Base-by-base conservation (phyloP, 2,797 vertebrate genomes). In the Podarcis lilfordi region DNA sequence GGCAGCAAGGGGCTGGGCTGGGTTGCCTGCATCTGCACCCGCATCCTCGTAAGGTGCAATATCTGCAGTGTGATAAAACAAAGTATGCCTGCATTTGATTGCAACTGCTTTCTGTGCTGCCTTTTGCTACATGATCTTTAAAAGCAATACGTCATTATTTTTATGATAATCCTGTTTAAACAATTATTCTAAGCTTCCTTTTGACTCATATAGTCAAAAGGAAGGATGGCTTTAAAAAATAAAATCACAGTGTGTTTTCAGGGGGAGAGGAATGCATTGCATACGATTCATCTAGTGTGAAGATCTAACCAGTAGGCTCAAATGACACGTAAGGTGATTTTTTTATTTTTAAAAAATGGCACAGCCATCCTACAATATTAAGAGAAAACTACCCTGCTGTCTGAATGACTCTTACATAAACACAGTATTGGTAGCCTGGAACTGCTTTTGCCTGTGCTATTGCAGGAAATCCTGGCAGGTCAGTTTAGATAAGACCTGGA, bases 401-500 rank as follows among this genome's bases (percentile, higher is more conserved):
- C 66, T 72, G 1, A 61, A 82, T 71, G 29, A 11, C 13, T 88
- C 80, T 87, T 80, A 40, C 61, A 43, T 77, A 75, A 84, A 25
- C 29, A 40, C 15, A 75, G 59, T n/a, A 84, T 40, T 55, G 43
- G 43, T 19, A 11, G 43, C 4, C 59, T 85, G 32, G 64, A 69
- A 75, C 13, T 35, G 13, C 23, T 82, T 82, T 77, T 82, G 66
- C 19, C 43, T 86, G 10, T 61, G 29, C 32, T 74, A n/a, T 17
- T 76, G 55, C 69, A 90, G 76, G 59, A 87, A 81, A 69, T 40
- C 29, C 86, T 81, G 89, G 77, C 45, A 75, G 81, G n/a, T 32
- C 27, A 35, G 71, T 87, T 59, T 27, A 87, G 86, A 69, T 90
- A 87, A 84, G 82, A 74, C 8, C 10, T 76, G 69, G 86, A 87